Evolutionary conservation across 2,888 invertebrate species (phyloP).

Genomic region (Achlya flavicornis): DNA sequence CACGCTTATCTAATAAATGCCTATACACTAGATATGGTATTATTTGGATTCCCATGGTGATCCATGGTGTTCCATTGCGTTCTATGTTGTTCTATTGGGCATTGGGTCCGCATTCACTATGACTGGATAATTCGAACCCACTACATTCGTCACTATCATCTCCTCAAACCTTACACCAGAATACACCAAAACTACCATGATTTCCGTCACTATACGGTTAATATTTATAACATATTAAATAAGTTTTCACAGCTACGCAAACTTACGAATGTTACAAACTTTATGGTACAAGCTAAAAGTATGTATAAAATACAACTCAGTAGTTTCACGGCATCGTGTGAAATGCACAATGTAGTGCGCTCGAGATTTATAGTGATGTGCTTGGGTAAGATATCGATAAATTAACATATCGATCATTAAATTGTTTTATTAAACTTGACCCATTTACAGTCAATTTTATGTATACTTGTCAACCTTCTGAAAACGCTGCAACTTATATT

Average conservation of each 20-base stretch:
- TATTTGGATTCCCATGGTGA: too few species aligned
- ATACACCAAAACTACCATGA: background rate
- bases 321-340: conserved; percentile 1
- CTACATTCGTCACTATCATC: too few species aligned
- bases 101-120: too few species aligned
- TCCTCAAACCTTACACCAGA: too few species aligned
- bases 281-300: background rate
- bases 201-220: background rate
- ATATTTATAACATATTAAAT: background rate
- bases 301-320: background rate
- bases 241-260: background rate
- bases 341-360: conserved; percentile 7
- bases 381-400: background rate
- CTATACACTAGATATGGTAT: too few species aligned
- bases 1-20: too few species aligned
- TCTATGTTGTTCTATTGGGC: too few species aligned
- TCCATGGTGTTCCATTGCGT: too few species aligned
- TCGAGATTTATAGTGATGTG: background rate
- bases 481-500: too few species aligned
- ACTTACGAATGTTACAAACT: background rate
- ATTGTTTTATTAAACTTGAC: background rate
- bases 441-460: background rate
- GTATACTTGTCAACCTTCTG: too few species aligned
- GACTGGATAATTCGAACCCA: too few species aligned
- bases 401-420: too few species aligned